A percentile compares a stretch with the other conserved stretches of the same genome.
phyloP scores from a whole-genome alignment of 2,113 vertebrate species.

The Mesoclemmys tuberculata region DNA sequence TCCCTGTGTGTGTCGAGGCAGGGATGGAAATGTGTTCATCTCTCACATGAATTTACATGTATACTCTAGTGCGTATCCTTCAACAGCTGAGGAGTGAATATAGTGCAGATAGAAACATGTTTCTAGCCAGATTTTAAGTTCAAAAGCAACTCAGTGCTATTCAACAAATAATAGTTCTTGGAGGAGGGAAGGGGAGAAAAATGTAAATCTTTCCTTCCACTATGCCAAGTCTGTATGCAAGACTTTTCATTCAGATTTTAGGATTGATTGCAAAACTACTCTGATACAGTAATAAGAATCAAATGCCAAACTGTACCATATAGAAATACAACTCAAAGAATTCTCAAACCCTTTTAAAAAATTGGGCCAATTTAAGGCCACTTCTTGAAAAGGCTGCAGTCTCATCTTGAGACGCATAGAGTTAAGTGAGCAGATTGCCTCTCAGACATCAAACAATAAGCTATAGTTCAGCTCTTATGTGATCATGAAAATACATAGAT shows the following conservation, averaged over 20 bases:
- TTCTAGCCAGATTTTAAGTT: neutral
- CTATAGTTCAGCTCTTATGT: neutral
- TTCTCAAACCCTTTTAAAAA: neutral
- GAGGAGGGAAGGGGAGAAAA: neutral
- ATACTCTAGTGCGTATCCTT: neutral
- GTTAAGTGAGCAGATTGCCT: neutral
- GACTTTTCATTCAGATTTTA: slow-evolving; percentile 14
- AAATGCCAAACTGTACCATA: neutral
- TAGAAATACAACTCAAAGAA: neutral
- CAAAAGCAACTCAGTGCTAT: slow-evolving; percentile 27
- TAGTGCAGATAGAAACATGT: rapidly evolving
- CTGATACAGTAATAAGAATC: neutral
- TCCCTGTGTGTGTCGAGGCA: rapidly evolving
- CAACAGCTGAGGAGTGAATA: neutral
- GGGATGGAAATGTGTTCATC: neutral
- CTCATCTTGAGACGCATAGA: neutral
- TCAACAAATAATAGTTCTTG: neutral
- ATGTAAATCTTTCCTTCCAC: neutral
- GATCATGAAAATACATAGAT: neutral
- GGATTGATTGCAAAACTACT: neutral
- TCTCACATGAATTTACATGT: rapidly evolving
- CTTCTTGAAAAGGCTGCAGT: neutral
- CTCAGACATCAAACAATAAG: slow-evolving; percentile 18
- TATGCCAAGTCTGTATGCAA: slow-evolving; percentile 15
- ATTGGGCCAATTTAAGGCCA: neutral